These are phyloP conservation scores for Steinernema scapterisci DNA, from an alignment of 2,888 invertebrate species.

Conservation along the genomic window DNA sequence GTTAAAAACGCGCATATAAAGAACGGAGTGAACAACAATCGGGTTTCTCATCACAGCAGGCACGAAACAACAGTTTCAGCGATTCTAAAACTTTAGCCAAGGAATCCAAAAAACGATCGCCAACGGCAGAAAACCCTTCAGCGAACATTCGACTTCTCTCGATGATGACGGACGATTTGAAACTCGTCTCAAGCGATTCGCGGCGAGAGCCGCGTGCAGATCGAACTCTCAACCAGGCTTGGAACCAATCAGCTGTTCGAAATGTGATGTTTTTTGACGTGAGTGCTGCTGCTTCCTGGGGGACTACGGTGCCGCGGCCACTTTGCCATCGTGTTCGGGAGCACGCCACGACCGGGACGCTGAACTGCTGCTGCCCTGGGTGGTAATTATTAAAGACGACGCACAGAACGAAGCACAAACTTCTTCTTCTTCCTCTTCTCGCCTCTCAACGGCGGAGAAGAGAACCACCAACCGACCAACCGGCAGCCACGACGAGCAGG, in stretches of 20 bases:
- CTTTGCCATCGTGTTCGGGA: conserved; percentile 10
- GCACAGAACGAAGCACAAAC: conserved; percentile 19
- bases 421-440: neutral
- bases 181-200: neutral
- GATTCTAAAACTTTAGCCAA: too few relatives aligned
- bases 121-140: neutral
- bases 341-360: neutral
- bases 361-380: neutral
- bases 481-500: too few relatives aligned
- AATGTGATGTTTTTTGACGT: conserved; percentile 31
- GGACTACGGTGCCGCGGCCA: conserved; percentile 15
- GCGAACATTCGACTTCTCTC: conserved; percentile 1
- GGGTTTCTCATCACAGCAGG: too few relatives aligned
- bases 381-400: conserved; percentile 25
- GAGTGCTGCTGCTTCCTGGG: too few relatives aligned
- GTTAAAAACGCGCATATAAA: too few relatives aligned
- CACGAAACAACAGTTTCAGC: too few relatives aligned
- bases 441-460: neutral
- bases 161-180: neutral
- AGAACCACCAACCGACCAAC: too few relatives aligned
- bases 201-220: neutral
- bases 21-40: too few relatives aligned
- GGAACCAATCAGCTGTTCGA: conserved; percentile 19
- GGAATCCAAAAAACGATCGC: neutral
- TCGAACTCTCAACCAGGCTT: neutral